Evolutionary conservation across 2,113 vertebrate genomes (phyloP).

Genomic region (Lepus americanus): DNA sequence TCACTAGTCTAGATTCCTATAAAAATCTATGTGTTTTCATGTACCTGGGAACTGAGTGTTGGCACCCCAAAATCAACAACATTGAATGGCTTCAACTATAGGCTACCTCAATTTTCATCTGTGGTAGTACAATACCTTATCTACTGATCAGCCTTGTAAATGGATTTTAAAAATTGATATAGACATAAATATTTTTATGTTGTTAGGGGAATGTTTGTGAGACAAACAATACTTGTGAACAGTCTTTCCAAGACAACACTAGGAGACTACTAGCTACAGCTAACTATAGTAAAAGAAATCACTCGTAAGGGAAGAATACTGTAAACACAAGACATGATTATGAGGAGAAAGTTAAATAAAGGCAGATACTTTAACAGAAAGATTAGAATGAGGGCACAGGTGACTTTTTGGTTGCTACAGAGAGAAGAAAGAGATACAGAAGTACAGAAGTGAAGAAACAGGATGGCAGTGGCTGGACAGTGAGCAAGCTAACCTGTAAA

Average conservation of each 20-base stretch:
- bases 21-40: not conserved
- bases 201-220: conserved; percentile 37
- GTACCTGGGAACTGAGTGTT: conserved; percentile 24
- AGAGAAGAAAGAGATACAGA: conserved; percentile 1
- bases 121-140: conserved; percentile 1
- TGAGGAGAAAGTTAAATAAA: conserved; percentile 23
- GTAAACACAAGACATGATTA: not conserved
- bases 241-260: not conserved
- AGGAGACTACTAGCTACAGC: conserved; percentile 9
- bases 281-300: not conserved
- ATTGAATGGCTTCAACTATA: not conserved
- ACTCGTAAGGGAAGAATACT: not conserved
- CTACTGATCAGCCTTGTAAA: conserved; percentile 51
- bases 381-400: not conserved
- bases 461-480: not conserved
- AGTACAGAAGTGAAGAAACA: not conserved
- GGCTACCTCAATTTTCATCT: conserved; percentile 32
- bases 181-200: not conserved
- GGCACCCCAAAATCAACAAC: not conserved
- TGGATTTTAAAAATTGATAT: not conserved
- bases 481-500: not conserved
- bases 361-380: not conserved
- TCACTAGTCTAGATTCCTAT: conserved; percentile 46
- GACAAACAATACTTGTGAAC: not conserved
- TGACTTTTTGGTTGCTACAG: not conserved